Evolutionary conservation across 2,113 vertebrate genomes (phyloP), one percentile per base, ranked within the genome.

Genomic region (Mormyrus lacerda): DNA sequence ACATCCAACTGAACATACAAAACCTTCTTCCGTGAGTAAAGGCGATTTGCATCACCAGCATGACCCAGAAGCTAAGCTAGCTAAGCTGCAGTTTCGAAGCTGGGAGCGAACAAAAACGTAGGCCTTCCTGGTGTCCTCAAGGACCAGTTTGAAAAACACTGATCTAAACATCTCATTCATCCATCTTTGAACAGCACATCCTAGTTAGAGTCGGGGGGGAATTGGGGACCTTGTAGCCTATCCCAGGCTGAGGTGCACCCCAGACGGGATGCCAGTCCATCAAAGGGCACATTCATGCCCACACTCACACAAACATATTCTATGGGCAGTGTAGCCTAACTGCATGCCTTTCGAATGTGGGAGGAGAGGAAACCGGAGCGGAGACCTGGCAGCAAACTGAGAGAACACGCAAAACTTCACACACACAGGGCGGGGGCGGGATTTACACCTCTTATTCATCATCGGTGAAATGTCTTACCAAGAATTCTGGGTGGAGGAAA

Each of bases 401-500:
- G n/a, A 31, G 61, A 31, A 31, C n/a, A 31, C 3, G 61, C 10
- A 69, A 69, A 13, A 13, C 61, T 31, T 10, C n/a, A 31, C 61
- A 69, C 9, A 65, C n/a, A 31, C 27, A 69, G 61, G 61, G 61
- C n/a, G 61, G 61, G 13, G 61, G 61, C 10, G 9, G n/a, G n/a
- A 86, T 51, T 86, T 86, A 35, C n/a, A 53, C 13, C 10, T 86
- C 13, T 27, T 85, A 50, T 91, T 39, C 90, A 90, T 79, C 87
- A 92, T 51, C 42, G 79, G 83, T 92, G 91, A 79, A 31, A 10
- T 6, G 8, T 83, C 93, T 94, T 94, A 96, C 96, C 95, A 93
- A 45, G 31, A 89, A 85, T 91, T 17, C 85, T 87, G 82, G 55
- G 88, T 87, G 65, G 92, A 87, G 86, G 82, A 84, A 10, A 44